Conservation (phyloP, 2,113 vertebrate genomes). For the Hippocampus mohnikei region DNA sequence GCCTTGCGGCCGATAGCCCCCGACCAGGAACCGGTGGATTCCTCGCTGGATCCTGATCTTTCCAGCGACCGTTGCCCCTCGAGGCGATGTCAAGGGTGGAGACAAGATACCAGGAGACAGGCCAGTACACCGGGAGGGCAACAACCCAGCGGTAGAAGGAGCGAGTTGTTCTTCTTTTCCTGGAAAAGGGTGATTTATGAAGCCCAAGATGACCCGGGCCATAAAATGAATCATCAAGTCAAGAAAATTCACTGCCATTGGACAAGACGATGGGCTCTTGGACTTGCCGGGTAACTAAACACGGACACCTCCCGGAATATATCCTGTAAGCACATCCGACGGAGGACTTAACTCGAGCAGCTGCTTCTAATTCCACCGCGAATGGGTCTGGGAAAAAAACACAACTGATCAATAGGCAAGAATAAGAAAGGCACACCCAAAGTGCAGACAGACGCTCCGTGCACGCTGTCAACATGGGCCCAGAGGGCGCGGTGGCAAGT, state of each 20-base stretch:
- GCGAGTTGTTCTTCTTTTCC: neutral
- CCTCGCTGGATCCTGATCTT: neutral
- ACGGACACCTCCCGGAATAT: conserved; percentile 28
- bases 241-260: conserved; percentile 7
- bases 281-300: conserved; percentile 15
- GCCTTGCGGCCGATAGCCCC: neutral
- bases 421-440: conserved; percentile 60
- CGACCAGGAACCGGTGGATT: neutral
- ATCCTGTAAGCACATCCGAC: conserved; percentile 21
- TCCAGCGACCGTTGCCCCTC: neutral
- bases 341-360: conserved; percentile 47
- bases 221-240: conserved; percentile 6
- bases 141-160: neutral
- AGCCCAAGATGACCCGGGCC: neutral
- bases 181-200: neutral
- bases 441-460: conserved; percentile 40
- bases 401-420: conserved; percentile 63
- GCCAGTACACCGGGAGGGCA: neutral
- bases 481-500: conserved; percentile 54
- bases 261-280: neutral
- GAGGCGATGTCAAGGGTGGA: neutral
- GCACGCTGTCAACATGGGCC: conserved; percentile 48
- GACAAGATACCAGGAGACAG: neutral
- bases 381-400: conserved; percentile 64
- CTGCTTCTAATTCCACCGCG: conserved; percentile 65